Evolutionary conservation across 2,888 invertebrate genomes (phyloP), one percentile per base, ranked within the genome.

Genomic region (Congeria kusceri): DNA sequence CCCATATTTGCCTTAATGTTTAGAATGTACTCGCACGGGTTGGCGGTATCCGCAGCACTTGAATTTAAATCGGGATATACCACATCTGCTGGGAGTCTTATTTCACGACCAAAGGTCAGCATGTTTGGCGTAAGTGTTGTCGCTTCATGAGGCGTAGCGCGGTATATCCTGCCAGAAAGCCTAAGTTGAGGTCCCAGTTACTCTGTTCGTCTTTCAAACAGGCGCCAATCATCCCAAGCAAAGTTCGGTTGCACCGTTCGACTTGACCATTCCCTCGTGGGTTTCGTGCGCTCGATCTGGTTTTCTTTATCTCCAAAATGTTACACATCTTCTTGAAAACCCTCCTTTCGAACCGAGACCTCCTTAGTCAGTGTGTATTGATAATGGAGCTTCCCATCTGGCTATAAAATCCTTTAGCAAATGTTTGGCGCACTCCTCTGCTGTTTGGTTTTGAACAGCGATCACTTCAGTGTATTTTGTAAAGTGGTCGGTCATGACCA

Each of bases 71-170:
- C 28, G 28, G 44, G 39, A 44, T 57, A 75, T 25, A 65, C 3
- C 18, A 75, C 7, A 28, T 83, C 82, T 18, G 67, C 66, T 46
- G 82, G 77, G 32, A 77, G 46, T 28, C 73, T 46, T 0, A 80
- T 72, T 53, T 84, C 77, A n/a, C 76, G 39, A 18, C 84, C 84
- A 11, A 83, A 23, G 62, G 80, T 75, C 11, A 83, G 32, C 46
- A 84, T 9, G 44, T 83, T 83, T 15, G 84, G 82, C 15, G 77
- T 77, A 4, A 80, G 25, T 9, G 5, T 23, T 23, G 68, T 59
- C 7, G 47, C 29, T 13, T 80, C 77, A 57, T 82, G 58, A 23
- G 69, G 70, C 1, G 73, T 77, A 3, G 74, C 62, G 47, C 79
- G 56, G 20, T 77, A 84, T 11, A 79, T 81, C 59, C 73, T 47